Evolutionary conservation across 2,113 vertebrate genomes (phyloP).

Genomic region (Catagonus wagneri): DNA sequence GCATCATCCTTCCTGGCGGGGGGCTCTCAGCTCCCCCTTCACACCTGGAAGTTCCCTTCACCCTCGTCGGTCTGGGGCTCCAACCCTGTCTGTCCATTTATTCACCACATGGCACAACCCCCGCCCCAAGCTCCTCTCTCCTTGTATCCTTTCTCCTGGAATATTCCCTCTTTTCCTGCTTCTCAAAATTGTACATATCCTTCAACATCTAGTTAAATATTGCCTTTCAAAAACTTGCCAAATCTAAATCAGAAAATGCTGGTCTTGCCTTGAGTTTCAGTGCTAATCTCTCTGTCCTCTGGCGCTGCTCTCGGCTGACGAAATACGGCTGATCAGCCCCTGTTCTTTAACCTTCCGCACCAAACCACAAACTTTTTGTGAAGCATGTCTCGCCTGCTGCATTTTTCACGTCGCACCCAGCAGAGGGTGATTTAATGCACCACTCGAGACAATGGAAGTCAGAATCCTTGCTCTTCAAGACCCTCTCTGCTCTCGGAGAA

Average conservation of each 20-base stretch:
- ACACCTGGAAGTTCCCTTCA: fast-evolving
- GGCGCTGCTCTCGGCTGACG: fast-evolving
- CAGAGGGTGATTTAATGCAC: background rate
- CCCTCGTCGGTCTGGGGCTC: fast-evolving
- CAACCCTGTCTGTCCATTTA: fast-evolving
- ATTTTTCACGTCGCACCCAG: fast-evolving
- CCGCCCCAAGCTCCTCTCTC: background rate
- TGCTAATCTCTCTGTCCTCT: fast-evolving
- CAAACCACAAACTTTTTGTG: fast-evolving
- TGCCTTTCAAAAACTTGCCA: background rate
- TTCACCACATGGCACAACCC: fast-evolving
- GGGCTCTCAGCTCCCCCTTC: fast-evolving
- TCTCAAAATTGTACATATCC: background rate
- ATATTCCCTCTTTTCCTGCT: background rate
- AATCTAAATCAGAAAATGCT: too few species aligned
- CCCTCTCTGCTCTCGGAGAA: constrained; percentile 1
- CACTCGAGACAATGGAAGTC: background rate
- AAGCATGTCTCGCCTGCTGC: fast-evolving
- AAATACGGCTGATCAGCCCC: fast-evolving
- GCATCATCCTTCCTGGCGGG: fast-evolving
- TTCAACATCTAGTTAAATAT: background rate
- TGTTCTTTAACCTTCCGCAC: fast-evolving
- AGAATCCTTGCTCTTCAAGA: background rate
- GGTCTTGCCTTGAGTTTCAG: fast-evolving
- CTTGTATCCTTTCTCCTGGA: background rate